Percentiles rank a stretch among this genome's conserved stretches.
Evolutionary conservation across 2,113 vertebrate species (phyloP).

Genomic region (Porphyrio hochstetteri): DNA sequence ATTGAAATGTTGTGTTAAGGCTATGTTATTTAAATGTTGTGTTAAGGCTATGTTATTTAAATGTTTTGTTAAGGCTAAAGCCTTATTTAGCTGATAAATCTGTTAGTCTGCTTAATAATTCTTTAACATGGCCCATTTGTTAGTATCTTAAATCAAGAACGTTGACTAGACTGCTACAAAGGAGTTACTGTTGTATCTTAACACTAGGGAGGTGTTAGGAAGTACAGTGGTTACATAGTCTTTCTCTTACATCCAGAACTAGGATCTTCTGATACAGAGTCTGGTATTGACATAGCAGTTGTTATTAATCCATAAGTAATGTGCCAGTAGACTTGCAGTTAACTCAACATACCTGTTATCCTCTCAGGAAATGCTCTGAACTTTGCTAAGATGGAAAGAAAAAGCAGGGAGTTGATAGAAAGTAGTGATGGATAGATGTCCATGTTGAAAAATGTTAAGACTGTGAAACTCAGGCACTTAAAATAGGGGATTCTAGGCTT

Average conservation of each 20-base stretch:
- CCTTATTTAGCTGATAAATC: slow-evolving; percentile 4
- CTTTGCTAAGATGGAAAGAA: not conserved
- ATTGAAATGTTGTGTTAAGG: not conserved
- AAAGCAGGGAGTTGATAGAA: not conserved
- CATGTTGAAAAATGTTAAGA: not conserved
- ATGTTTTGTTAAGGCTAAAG: not conserved
- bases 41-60: not conserved
- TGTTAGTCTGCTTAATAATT: not conserved
- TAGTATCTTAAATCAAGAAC: not conserved
- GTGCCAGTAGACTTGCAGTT: not conserved
- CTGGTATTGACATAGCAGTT: not conserved
- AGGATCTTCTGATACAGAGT: not conserved
- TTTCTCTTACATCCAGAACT: not conserved
- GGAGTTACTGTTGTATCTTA: not conserved
- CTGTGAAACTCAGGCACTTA: not conserved
- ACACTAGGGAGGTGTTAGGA: not conserved
- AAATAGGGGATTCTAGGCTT: not conserved
- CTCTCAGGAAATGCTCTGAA: not conserved
- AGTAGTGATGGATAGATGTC: not conserved
- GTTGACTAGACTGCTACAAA: not conserved
- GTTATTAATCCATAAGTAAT: not conserved
- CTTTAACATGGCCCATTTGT: not conserved
- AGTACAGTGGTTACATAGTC: not conserved
- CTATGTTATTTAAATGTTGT: not conserved
- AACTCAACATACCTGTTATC: not conserved